These are phyloP conservation scores for Tipula lateralis DNA, from an alignment of 2,888 invertebrate genomes.

Conservation along the genomic window DNA sequence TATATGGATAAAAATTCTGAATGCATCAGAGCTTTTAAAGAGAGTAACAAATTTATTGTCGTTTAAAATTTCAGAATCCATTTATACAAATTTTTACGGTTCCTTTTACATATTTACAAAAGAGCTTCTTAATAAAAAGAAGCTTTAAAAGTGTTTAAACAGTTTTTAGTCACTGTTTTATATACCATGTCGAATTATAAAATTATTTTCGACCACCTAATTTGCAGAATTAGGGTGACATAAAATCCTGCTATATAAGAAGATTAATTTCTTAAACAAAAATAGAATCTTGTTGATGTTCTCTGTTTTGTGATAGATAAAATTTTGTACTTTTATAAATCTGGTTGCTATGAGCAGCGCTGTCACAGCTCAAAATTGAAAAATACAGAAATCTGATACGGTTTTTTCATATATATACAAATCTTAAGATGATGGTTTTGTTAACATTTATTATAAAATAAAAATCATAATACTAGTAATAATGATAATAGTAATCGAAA, in stretches of 20 bases:
- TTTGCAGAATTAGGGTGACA: not conserved
- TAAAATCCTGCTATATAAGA: not conserved
- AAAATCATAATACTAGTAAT: not conserved
- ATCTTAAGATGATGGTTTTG: not conserved
- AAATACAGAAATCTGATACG: not conserved
- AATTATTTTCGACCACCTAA: not conserved
- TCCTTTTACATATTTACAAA: not conserved
- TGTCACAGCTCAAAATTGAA: not conserved
- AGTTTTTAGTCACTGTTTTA: not conserved
- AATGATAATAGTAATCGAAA: not conserved
- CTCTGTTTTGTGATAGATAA: not conserved
- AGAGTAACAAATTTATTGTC: no score
- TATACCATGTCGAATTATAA: not conserved
- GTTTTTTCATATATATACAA: not conserved
- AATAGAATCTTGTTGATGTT: not conserved
- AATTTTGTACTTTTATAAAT: not conserved
- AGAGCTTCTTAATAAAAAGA: not conserved
- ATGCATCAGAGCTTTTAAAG: no score
- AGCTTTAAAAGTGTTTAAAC: not conserved
- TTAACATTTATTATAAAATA: not conserved
- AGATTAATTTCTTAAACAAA: not conserved
- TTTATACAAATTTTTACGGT: not conserved
- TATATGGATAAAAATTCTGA: no score
- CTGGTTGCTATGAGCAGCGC: not conserved
- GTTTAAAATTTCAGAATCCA: not conserved